Percentiles rank a stretch among this genome's conserved stretches.
Evolutionary conservation across 2,888 invertebrate genomes (phyloP).

Genomic region (Allophyes oxyacanthae): DNA sequence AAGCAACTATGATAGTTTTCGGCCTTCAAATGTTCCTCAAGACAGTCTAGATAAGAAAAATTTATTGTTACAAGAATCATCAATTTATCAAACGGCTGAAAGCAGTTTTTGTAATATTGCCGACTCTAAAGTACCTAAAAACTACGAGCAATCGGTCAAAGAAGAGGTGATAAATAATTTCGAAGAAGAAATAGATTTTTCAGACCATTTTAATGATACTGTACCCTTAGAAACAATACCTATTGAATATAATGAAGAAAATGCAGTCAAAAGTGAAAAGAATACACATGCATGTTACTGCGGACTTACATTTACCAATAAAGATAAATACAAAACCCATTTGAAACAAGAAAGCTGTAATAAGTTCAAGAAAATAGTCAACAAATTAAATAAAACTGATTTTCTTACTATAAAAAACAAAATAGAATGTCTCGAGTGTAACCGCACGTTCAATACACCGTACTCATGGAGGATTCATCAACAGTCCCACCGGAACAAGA

Average conservation of each 20-base stretch:
- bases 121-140: conserved; percentile 6
- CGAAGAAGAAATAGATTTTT: conserved; percentile 37
- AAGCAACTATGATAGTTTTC: conserved; percentile 9
- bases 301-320: conserved; percentile 38
- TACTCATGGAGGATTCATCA: conserved; percentile 58
- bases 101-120: conserved; percentile 9
- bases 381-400: conserved; percentile 42
- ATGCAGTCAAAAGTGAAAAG: conserved; percentile 12
- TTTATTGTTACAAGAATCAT: conserved; percentile 7
- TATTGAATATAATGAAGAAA: conserved; percentile 30
- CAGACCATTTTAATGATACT: conserved; percentile 49
- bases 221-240: conserved; percentile 20
- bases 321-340: conserved; percentile 55
- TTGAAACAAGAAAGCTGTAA: conserved; percentile 51
- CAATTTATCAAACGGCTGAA: conserved; percentile 5
- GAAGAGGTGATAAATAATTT: conserved; percentile 29
- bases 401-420: conserved; percentile 36
- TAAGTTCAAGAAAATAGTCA: conserved; percentile 35
- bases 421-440: conserved; percentile 52
- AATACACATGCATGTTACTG: conserved; percentile 51
- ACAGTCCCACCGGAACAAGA: conserved; percentile 15
- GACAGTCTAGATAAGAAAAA: conserved; percentile 40
- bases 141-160: conserved; percentile 24
- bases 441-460: conserved; percentile 53
- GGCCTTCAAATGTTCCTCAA: conserved; percentile 13